Percentiles rank a stretch among this genome's conserved stretches.
These are phyloP conservation scores for Drosophila barbarae DNA, from an alignment of 2,888 invertebrate genomes.

Conservation along the genomic window DNA sequence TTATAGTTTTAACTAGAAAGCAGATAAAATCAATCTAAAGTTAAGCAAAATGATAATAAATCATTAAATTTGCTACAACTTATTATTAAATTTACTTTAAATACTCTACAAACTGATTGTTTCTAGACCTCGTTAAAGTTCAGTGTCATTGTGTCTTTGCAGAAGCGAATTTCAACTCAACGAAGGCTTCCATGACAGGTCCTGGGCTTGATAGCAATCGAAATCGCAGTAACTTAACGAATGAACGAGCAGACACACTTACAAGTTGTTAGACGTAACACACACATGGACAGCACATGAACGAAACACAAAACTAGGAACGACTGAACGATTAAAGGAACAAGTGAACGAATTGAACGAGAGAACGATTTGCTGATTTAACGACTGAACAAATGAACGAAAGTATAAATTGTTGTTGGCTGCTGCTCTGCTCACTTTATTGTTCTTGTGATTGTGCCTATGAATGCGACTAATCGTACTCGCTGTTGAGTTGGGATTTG, in stretches of 20 bases:
- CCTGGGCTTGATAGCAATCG: slow-evolving; percentile 7
- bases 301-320: slow-evolving; percentile 25
- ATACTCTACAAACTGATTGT: too few relatives aligned
- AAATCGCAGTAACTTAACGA: slow-evolving; percentile 18
- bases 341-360: slow-evolving; percentile 29
- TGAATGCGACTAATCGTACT: slow-evolving; percentile 79
- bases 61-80: background rate
- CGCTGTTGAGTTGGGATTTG: slow-evolving; percentile 78
- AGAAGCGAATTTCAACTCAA: slow-evolving; percentile 6
- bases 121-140: background rate
- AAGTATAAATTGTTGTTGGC: slow-evolving; percentile 38
- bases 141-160: slow-evolving; percentile 16
- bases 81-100: background rate
- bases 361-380: slow-evolving; percentile 16
- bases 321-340: slow-evolving; percentile 9
- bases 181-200: slow-evolving; percentile 3
- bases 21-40: background rate
- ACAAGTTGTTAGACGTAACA: slow-evolving; percentile 21
- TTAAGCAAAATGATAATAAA: background rate
- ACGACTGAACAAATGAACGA: slow-evolving; percentile 29
- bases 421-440: slow-evolving; percentile 78
- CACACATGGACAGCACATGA: slow-evolving; percentile 11
- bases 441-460: slow-evolving; percentile 77
- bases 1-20: background rate
- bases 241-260: slow-evolving; percentile 28